Percentiles rank a stretch among this genome's conserved stretches.
phyloP scores from a whole-genome alignment of 2,113 vertebrate species.

The Sterna hirundo region DNA sequence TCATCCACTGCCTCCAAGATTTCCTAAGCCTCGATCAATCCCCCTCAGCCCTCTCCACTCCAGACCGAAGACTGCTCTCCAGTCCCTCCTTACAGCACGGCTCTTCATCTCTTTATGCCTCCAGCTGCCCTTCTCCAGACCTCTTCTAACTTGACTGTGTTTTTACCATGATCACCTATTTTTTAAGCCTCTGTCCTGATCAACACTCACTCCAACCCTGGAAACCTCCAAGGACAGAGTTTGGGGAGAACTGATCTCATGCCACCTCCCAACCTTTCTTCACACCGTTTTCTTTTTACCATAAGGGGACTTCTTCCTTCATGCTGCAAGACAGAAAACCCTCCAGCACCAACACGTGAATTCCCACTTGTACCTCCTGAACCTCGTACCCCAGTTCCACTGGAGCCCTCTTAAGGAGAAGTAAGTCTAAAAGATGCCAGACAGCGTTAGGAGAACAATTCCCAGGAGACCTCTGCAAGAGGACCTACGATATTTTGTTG shows the following conservation, averaged over 20 bases:
- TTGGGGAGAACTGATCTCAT: rapidly evolving
- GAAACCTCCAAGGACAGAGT: not conserved
- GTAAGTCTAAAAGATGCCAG: not conserved
- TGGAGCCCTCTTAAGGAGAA: not conserved
- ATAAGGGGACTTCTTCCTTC: not conserved
- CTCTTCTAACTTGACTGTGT: too few relatives aligned
- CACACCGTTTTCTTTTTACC: not conserved
- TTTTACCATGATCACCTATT: not conserved
- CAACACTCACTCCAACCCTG: not conserved
- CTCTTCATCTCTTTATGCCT: not conserved
- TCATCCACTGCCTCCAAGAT: not conserved
- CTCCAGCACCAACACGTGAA: not conserved
- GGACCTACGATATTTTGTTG: rapidly evolving
- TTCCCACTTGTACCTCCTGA: not conserved
- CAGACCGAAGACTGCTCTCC: not conserved
- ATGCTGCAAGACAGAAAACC: not conserved
- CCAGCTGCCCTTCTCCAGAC: not conserved
- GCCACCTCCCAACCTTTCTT: not conserved
- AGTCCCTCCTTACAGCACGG: not conserved
- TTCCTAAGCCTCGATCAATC: not conserved
- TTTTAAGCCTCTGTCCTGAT: not conserved
- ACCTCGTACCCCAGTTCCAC: not conserved
- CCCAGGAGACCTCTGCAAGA: not conserved
- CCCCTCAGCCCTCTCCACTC: not conserved
- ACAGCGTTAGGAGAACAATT: not conserved